These are phyloP conservation scores for Teleogryllus occipitalis DNA, from an alignment of 1,140 invertebrate species.

Conservation along the genomic window DNA sequence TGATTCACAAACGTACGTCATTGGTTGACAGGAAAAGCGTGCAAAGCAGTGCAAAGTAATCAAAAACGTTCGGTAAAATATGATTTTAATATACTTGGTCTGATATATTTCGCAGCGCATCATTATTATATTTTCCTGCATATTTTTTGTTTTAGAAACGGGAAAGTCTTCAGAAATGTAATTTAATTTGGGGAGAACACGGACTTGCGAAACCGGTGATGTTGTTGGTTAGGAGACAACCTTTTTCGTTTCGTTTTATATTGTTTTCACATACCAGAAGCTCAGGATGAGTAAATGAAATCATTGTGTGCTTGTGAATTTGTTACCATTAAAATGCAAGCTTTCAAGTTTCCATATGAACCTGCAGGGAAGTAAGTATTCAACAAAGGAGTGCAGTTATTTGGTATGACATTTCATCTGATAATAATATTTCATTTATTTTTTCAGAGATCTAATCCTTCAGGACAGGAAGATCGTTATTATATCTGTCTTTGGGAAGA, in stretches of 20 bases:
- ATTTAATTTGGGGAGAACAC: neutral
- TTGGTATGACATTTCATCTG: neutral
- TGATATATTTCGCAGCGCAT: neutral
- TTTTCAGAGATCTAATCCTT: neutral
- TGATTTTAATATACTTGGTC: neutral
- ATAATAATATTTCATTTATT: neutral
- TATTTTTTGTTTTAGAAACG: neutral
- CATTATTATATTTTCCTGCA: neutral
- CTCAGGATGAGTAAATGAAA: neutral
- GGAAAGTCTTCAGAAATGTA: neutral
- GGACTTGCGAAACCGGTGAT: neutral
- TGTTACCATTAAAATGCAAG: neutral
- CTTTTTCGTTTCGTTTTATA: neutral
- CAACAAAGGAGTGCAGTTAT: neutral
- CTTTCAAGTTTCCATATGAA: conserved; percentile 11
- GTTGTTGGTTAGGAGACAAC: neutral
- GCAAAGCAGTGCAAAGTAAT: neutral
- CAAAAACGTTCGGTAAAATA: neutral
- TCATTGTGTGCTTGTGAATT: neutral
- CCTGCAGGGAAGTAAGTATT: conserved; percentile 16
- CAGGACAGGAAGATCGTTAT: conserved; percentile 47
- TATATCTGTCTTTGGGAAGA: conserved; percentile 61
- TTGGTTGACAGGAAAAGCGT: neutral
- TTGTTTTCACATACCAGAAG: neutral
- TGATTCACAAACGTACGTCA: neutral